Conservation (phyloP, 2,888 invertebrate species). For the Tipula vernalis region DNA sequence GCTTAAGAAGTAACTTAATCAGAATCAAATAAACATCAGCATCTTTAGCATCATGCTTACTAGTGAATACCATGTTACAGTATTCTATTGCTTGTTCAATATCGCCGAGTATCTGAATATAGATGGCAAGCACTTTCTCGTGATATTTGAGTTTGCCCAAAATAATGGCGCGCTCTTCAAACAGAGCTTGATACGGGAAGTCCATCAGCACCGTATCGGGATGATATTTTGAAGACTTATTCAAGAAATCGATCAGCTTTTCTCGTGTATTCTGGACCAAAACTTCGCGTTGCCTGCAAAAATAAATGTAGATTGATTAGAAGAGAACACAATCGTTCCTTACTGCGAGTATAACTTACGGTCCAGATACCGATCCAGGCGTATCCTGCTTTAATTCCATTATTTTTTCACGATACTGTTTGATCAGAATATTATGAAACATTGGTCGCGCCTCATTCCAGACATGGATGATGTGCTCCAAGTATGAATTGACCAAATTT, state of each 20-base stretch:
- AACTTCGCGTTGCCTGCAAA: constrained; percentile 18
- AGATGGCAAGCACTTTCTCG: constrained; percentile 85
- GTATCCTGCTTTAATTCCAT: constrained; percentile 32
- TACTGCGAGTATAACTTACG: not conserved
- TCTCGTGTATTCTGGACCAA: constrained; percentile 33
- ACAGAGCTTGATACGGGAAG: constrained; percentile 72
- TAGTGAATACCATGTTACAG: constrained; percentile 56
- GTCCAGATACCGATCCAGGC: constrained; percentile 15
- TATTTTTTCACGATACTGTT: constrained; percentile 73
- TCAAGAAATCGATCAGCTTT: constrained; percentile 64
- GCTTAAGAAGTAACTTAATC: constrained; percentile 36
- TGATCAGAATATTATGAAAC: constrained; percentile 84
- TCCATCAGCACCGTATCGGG: constrained; percentile 77
- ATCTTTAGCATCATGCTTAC: constrained; percentile 17
- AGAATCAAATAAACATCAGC: constrained; percentile 20
- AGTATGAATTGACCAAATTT: constrained; percentile 73
- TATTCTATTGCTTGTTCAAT: constrained; percentile 72
- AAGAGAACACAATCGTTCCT: not conserved
- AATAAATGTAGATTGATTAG: too few species aligned
- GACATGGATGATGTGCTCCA: constrained; percentile 83
- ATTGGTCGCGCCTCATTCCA: constrained; percentile 78
- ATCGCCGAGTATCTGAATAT: constrained; percentile 78
- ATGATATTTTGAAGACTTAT: constrained; percentile 67
- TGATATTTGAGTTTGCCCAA: constrained; percentile 81
- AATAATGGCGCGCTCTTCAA: constrained; percentile 91